Conservation (phyloP, 2,888 invertebrate species). For the Hydraecia micacea region DNA sequence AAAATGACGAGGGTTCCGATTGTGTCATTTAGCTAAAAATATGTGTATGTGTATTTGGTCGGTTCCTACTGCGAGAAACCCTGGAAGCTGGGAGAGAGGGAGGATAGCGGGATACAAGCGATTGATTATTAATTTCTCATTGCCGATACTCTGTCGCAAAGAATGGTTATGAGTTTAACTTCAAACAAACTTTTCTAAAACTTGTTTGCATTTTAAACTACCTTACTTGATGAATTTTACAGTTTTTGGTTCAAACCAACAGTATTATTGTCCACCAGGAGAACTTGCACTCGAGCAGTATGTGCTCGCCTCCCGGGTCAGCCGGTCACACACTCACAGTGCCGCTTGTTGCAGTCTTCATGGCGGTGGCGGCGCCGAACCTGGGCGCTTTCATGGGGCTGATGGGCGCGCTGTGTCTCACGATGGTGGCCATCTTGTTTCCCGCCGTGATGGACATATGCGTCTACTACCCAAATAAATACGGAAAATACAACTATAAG, state of each 20-base stretch:
- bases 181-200: no score
- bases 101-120: neutral
- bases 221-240: no score
- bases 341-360: constrained; percentile 64
- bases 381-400: constrained; percentile 94
- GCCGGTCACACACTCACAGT: neutral
- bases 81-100: neutral
- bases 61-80: neutral
- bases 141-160: neutral
- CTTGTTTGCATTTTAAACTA: no score
- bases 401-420: constrained; percentile 95
- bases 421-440: constrained; percentile 95
- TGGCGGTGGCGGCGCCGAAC: constrained; percentile 93
- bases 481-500: constrained; percentile 70
- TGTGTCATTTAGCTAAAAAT: neutral
- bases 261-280: neutral
- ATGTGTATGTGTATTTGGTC: neutral
- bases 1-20: neutral
- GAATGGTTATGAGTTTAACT: no score
- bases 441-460: constrained; percentile 91
- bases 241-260: no score
- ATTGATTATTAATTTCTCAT: neutral
- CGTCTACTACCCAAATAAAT: constrained; percentile 79
- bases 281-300: neutral
- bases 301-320: neutral